A percentile compares a stretch with the other conserved stretches of the same genome.
phyloP scores from a whole-genome alignment of 1,140 invertebrate species.

The Drosophila aff. region DNA sequence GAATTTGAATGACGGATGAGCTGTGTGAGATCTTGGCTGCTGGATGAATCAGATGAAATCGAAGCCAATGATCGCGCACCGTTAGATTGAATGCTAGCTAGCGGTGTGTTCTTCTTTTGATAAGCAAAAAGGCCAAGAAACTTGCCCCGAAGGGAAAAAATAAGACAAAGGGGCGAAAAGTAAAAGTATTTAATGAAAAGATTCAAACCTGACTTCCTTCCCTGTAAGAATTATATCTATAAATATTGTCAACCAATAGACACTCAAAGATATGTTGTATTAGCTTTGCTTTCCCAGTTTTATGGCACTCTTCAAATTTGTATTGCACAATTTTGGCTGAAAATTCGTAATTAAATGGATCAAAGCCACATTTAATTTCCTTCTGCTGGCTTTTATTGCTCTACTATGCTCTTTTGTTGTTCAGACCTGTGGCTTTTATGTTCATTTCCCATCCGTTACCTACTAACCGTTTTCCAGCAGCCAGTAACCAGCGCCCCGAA shows the following conservation, averaged over 20 bases:
- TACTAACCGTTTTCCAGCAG: conserved; percentile 37
- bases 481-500: conserved; percentile 14
- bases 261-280: background rate
- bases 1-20: conserved; percentile 51
- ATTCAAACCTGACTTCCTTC: background rate
- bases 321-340: conserved; percentile 35
- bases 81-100: conserved; percentile 52
- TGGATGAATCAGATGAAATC: conserved; percentile 14
- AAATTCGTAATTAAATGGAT: conserved; percentile 45
- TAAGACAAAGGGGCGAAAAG: conserved; percentile 33
- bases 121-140: background rate
- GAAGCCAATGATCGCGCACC: conserved; percentile 24
- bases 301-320: background rate
- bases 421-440: conserved; percentile 28
- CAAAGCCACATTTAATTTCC: conserved; percentile 33
- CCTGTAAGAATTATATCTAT: background rate
- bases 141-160: background rate
- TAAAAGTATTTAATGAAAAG: conserved; percentile 39
- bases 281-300: too few relatives aligned
- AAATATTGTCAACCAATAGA: background rate
- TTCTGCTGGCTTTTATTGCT: conserved; percentile 29
- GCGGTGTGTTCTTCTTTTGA: conserved; percentile 61
- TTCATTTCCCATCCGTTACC: conserved; percentile 51
- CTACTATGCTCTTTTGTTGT: background rate
- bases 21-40: conserved; percentile 6